Evolutionary conservation across 2,888 invertebrate species (phyloP).

Genomic region (Tetranychus piercei): DNA sequence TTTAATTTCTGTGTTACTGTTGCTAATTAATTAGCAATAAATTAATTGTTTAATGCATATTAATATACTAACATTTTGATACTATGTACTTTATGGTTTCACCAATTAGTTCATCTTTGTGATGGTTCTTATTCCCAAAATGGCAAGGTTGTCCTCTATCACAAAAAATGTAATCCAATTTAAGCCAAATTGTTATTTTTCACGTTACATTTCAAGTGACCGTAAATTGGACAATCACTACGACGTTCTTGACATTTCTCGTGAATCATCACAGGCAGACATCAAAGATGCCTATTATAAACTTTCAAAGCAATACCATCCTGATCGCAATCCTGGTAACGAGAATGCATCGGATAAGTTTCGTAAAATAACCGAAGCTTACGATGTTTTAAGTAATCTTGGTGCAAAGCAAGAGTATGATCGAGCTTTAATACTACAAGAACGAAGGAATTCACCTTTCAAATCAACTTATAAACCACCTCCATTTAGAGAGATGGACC

Average conservation of each 20-base stretch:
- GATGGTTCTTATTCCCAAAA: no score
- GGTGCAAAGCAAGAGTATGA: neutral
- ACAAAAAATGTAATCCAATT: no score
- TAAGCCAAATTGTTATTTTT: neutral
- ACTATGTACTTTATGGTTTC: no score
- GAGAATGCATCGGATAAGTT: neutral
- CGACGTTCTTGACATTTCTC: neutral
- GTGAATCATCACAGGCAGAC: neutral
- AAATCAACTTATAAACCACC: no score
- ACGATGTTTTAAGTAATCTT: constrained; percentile 3
- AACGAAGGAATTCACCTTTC: no score
- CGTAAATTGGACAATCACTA: neutral
- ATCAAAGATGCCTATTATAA: neutral
- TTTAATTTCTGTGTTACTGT: no score
- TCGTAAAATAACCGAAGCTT: constrained; percentile 4
- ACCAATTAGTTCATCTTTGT: no score
- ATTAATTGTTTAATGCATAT: no score
- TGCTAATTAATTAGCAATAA: no score
- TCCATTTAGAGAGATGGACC: no score
- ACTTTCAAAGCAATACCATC: neutral
- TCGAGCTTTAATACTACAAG: neutral
- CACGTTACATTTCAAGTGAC: neutral
- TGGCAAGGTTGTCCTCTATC: no score
- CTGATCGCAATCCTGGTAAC: neutral
- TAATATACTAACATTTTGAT: no score